Evolutionary conservation across 2,113 vertebrate species (phyloP).

Genomic region (Austrofundulus limnaeus): DNA sequence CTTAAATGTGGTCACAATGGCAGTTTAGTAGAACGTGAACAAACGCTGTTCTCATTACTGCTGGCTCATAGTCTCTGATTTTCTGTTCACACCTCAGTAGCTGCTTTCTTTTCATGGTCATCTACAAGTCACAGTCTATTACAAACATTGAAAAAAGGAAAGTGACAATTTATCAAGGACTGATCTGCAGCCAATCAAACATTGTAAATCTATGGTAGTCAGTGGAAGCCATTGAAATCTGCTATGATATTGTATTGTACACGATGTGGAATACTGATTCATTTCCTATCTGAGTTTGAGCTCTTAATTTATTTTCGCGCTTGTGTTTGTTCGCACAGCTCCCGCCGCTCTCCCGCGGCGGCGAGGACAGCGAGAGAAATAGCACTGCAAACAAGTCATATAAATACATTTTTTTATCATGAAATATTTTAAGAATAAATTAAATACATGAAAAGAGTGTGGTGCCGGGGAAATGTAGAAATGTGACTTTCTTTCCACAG

Average conservation of each 20-base stretch:
- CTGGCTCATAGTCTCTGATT: conserved; percentile 74
- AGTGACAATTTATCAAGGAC: conserved; percentile 68
- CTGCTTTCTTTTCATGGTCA: conserved; percentile 82
- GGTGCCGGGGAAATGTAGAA: conserved; percentile 31
- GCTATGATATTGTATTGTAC: conserved; percentile 84
- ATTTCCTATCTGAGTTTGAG: conserved; percentile 77
- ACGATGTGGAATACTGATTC: conserved; percentile 80
- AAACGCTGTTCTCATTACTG: conserved; percentile 82
- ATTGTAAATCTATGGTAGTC: conserved; percentile 83
- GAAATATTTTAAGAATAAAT: conserved; percentile 84
- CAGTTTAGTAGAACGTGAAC: conserved; percentile 80
- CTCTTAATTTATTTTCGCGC: conserved; percentile 81
- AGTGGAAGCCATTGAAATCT: conserved; percentile 79
- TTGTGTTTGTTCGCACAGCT: conserved; percentile 76
- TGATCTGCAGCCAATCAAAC: conserved; percentile 72
- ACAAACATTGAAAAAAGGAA: conserved; percentile 74
- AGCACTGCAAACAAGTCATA: conserved; percentile 68
- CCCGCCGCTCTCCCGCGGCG: conserved; percentile 48
- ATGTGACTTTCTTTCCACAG: no score
- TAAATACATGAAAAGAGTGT: conserved; percentile 75
- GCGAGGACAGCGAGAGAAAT: conserved; percentile 19
- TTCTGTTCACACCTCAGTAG: conserved; percentile 88
- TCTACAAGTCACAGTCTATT: conserved; percentile 80
- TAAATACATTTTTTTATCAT: conserved; percentile 80
- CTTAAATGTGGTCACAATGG: conserved; percentile 89